Conservation (phyloP, 92 coral and sea anemone species). For the Phenganax stokvisi region DNA sequence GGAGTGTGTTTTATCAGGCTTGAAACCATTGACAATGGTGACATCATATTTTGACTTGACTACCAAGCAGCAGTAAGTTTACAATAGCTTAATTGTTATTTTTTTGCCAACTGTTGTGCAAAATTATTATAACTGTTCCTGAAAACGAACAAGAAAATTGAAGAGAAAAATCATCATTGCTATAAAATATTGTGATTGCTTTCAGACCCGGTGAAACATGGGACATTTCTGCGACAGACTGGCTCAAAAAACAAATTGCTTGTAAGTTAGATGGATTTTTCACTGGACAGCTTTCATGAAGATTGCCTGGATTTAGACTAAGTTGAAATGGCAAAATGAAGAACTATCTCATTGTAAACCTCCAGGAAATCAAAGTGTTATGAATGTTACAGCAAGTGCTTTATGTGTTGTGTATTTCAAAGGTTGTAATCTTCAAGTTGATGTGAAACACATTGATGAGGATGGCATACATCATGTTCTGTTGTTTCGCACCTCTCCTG, state of each 20-base stretch:
- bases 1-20: conserved; percentile 60
- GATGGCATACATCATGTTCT: conserved; percentile 67
- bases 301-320: not conserved
- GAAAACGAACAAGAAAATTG: not conserved
- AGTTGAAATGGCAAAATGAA: too few species aligned
- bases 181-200: not conserved
- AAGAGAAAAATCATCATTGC: not conserved
- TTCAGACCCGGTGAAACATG: conserved; percentile 64
- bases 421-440: conserved; percentile 74
- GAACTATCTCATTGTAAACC: too few species aligned
- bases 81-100: not conserved
- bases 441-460: conserved; percentile 64
- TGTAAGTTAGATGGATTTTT: conserved; percentile 42
- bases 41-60: conserved; percentile 90
- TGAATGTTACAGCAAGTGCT: not conserved
- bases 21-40: conserved; percentile 72
- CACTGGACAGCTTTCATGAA: not conserved
- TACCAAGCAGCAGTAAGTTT: conserved; percentile 80
- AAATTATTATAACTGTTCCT: too few species aligned
- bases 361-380: not conserved
- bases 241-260: conserved; percentile 50
- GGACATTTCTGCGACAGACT: conserved; percentile 71
- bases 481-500: conserved; percentile 44
- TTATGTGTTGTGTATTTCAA: not conserved
- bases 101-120: not conserved